Evolutionary conservation across 2,888 invertebrate genomes (phyloP).

Genomic region (Siphonodentalium dalli): DNA sequence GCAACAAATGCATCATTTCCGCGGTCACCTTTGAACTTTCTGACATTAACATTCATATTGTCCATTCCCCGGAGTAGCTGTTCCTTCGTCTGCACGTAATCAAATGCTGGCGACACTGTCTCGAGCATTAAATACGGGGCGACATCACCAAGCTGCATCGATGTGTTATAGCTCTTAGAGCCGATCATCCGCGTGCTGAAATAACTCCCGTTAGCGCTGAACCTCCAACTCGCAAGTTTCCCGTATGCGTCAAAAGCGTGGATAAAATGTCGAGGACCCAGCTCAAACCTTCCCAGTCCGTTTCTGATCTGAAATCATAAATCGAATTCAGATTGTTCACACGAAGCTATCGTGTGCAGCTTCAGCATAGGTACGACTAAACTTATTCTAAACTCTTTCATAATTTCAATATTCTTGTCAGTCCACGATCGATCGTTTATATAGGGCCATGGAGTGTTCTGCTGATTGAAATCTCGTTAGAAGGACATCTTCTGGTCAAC

Average conservation of each 20-base stretch:
- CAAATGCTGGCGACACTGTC: slow-evolving; percentile 30
- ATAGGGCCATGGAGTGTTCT: no score
- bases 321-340: no score
- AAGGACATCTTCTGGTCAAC: no score
- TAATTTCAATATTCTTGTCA: no score
- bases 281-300: slow-evolving; percentile 36
- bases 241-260: slow-evolving; percentile 41
- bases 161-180: slow-evolving; percentile 32
- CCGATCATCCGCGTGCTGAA: slow-evolving; percentile 35
- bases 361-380: no score
- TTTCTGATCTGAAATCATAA: slow-evolving; percentile 66
- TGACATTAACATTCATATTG: slow-evolving; percentile 45
- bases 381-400: no score
- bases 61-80: slow-evolving; percentile 35
- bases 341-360: no score
- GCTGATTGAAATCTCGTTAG: no score
- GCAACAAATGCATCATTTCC: slow-evolving; percentile 27
- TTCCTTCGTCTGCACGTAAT: slow-evolving; percentile 13
- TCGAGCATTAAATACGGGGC: slow-evolving; percentile 36
- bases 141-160: slow-evolving; percentile 29
- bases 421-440: no score
- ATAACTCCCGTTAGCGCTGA: slow-evolving; percentile 26
- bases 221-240: slow-evolving; percentile 35
- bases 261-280: slow-evolving; percentile 29
- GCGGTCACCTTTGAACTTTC: slow-evolving; percentile 7